phyloP scores from a whole-genome alignment of 2,888 invertebrate genomes.

The Eristalis pertinax region DNA sequence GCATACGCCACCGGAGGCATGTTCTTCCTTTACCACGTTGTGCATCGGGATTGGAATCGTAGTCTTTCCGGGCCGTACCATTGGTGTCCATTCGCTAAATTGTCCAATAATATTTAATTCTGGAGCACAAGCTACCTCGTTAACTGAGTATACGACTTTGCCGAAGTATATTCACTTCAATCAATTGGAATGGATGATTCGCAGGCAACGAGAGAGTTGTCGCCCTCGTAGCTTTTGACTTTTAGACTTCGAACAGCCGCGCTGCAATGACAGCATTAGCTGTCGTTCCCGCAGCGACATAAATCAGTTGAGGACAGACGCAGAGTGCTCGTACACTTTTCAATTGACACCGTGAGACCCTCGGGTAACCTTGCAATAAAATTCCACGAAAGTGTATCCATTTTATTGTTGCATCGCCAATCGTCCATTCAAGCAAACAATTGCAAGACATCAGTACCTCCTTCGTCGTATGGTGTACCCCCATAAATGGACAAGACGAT shows the following conservation, averaged over 20 bases:
- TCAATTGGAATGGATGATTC: neutral
- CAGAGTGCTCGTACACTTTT: neutral
- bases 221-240: neutral
- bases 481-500: slow-evolving; percentile 50
- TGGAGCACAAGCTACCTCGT: too few species aligned
- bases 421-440: slow-evolving; percentile 48
- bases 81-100: too few species aligned
- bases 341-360: neutral
- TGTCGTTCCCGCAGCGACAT: neutral
- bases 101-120: too few species aligned
- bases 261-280: neutral
- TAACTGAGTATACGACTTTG: too few species aligned
- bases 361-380: neutral
- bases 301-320: neutral
- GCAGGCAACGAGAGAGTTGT: neutral
- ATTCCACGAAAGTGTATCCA: neutral
- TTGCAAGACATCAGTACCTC: slow-evolving; percentile 25
- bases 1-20: too few species aligned
- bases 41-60: too few species aligned
- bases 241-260: neutral
- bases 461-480: neutral
- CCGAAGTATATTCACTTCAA: neutral
- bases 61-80: too few species aligned
- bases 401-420: slow-evolving; percentile 5
- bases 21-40: too few species aligned